A percentile compares a stretch with the other conserved stretches of the same genome.
phyloP scores from a whole-genome alignment of 2,113 vertebrate genomes.

The Prietella phreatophila region DNA sequence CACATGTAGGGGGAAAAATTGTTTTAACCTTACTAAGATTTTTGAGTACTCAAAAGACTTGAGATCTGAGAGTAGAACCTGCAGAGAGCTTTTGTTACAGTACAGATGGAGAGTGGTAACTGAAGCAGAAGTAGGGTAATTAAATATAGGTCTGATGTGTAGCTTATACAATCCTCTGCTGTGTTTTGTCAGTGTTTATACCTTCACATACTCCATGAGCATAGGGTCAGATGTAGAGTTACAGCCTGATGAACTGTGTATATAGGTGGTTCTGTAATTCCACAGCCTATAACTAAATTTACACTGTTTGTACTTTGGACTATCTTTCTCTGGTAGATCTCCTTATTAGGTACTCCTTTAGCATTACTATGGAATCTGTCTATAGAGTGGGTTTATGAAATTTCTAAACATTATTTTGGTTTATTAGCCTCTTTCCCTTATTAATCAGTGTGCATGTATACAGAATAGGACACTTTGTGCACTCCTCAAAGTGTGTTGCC shows the following conservation, averaged over 20 bases:
- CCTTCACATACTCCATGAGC: not conserved
- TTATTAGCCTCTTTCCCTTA: not conserved
- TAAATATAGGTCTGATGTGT: not conserved
- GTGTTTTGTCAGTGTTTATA: not conserved
- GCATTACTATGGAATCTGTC: not conserved
- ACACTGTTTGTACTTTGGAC: not conserved
- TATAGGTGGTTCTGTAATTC: not conserved
- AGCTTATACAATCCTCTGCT: not conserved
- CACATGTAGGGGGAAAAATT: not conserved
- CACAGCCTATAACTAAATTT: not conserved
- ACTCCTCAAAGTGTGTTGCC: not conserved
- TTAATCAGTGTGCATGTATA: not conserved
- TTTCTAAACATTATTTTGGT: not conserved
- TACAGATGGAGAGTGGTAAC: not conserved
- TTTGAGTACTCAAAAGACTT: not conserved
- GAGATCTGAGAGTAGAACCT: not conserved
- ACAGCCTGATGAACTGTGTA: not conserved
- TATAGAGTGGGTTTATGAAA: not conserved
- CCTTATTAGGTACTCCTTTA: conserved; percentile 1
- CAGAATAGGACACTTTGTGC: not conserved
- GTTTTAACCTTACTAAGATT: not conserved
- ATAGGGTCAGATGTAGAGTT: not conserved
- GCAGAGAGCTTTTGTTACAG: not conserved
- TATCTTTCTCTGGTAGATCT: not conserved
- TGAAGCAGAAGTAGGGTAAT: not conserved